Conservation (phyloP, 2,113 vertebrate species). For the Dasyurus viverrinus region DNA sequence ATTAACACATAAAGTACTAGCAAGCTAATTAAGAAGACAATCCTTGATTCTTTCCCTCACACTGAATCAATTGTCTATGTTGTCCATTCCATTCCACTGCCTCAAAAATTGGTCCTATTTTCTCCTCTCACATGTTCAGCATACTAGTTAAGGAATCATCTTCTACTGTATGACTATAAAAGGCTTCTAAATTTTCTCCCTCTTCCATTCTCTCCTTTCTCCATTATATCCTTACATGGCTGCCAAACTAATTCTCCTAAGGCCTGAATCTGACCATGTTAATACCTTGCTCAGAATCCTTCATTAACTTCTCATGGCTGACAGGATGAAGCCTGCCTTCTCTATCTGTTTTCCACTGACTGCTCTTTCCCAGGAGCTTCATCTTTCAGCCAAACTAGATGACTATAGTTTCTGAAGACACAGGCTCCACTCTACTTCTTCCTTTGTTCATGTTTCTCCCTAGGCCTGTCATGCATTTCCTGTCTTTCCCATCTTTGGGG, state of each 20-base stretch:
- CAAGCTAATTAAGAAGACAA: too few relatives aligned
- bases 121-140: too few relatives aligned
- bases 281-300: background rate
- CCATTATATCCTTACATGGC: background rate
- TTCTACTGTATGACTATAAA: too few relatives aligned
- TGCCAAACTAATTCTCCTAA: background rate
- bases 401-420: too few relatives aligned
- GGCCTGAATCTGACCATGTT: background rate
- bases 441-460: background rate
- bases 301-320: background rate
- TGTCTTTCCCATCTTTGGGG: background rate
- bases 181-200: too few relatives aligned
- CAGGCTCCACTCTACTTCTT: background rate
- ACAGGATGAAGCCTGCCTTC: background rate
- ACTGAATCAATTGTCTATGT: background rate
- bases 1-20: too few relatives aligned
- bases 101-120: background rate
- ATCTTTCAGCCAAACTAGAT: background rate
- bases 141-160: too few relatives aligned
- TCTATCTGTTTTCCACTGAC: background rate
- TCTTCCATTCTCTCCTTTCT: too few relatives aligned
- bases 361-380: background rate
- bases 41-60: background rate
- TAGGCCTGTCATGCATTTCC: background rate
- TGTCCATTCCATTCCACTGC: too few relatives aligned